A percentile compares a stretch with the other conserved stretches of the same genome.
phyloP scores from a whole-genome alignment of 2,113 vertebrate species.

The Tinamus guttatus region DNA sequence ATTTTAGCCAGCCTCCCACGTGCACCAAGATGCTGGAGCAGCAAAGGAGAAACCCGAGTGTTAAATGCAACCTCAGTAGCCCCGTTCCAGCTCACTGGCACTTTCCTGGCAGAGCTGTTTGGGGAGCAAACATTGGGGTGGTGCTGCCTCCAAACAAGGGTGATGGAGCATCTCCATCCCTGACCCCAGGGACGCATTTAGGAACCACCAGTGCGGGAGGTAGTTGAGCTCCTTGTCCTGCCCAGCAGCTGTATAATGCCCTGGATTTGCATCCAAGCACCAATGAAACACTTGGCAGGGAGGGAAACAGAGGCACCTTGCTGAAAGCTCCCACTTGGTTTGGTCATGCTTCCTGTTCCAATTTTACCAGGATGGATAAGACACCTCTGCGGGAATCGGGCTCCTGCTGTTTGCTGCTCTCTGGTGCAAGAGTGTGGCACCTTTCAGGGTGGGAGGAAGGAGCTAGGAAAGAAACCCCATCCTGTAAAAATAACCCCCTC shows the following conservation, averaged over 20 bases:
- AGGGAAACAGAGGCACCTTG: neutral
- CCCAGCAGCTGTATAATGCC: neutral
- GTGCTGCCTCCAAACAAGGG: neutral
- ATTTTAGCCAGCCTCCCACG: conserved; percentile 51
- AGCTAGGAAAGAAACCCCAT: neutral
- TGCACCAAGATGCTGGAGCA: neutral
- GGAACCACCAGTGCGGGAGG: fast-evolving
- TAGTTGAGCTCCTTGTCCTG: neutral
- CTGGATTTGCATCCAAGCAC: neutral
- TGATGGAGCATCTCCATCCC: fast-evolving
- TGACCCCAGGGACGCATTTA: neutral
- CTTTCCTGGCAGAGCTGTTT: neutral
- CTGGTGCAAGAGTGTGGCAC: fast-evolving
- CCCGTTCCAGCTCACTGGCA: fast-evolving
- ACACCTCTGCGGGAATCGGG: neutral
- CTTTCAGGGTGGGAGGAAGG: fast-evolving
- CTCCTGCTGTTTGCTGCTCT: neutral
- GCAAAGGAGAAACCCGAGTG: neutral
- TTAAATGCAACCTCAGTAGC: neutral
- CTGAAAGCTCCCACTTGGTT: fast-evolving
- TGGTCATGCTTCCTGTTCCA: neutral
- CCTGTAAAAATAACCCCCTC: neutral
- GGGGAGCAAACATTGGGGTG: neutral
- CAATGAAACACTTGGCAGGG: fast-evolving
- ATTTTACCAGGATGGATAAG: neutral